Percentiles rank a stretch among this genome's conserved stretches.
Evolutionary conservation across 2,113 vertebrate genomes (phyloP).

Genomic region (Lipophrys pholis): DNA sequence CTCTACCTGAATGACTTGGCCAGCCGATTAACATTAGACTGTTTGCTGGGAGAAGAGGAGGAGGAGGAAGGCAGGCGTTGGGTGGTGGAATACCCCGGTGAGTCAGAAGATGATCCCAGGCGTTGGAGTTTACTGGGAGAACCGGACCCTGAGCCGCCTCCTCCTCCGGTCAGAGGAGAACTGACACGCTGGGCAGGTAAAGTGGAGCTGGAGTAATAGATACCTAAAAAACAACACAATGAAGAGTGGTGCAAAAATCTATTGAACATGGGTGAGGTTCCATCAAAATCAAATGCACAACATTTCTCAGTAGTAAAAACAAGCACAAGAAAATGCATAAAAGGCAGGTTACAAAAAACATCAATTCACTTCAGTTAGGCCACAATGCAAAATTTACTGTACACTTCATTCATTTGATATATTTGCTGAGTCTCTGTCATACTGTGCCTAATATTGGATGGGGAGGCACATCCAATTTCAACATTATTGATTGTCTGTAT

Average conservation of each 20-base stretch:
- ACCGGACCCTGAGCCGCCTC: conserved; percentile 80
- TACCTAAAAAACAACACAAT: conserved; percentile 69
- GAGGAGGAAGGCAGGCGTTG: conserved; percentile 87
- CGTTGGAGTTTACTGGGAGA: conserved; percentile 94
- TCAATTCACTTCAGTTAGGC: not conserved
- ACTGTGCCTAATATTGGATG: no score
- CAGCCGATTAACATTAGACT: conserved; percentile 89
- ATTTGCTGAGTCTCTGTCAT: no score
- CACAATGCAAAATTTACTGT: not conserved
- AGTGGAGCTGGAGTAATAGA: conserved; percentile 95
- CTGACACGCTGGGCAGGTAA: conserved; percentile 93
- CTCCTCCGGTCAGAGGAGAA: conserved; percentile 89
- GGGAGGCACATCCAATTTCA: no score
- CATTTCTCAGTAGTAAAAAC: not conserved
- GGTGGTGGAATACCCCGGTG: conserved; percentile 86
- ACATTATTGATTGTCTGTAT: no score
- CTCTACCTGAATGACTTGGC: conserved; percentile 97
- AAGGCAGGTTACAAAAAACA: not conserved
- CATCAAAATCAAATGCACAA: not conserved
- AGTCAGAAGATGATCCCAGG: conserved; percentile 88
- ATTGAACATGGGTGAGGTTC: not conserved
- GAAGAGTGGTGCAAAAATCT: conserved; percentile 7
- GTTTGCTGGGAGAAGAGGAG: conserved; percentile 92
- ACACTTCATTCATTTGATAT: no score
- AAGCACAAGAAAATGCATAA: not conserved